Evolutionary conservation across 2,113 vertebrate species (phyloP).

Genomic region (Mesitornis unicolor): DNA sequence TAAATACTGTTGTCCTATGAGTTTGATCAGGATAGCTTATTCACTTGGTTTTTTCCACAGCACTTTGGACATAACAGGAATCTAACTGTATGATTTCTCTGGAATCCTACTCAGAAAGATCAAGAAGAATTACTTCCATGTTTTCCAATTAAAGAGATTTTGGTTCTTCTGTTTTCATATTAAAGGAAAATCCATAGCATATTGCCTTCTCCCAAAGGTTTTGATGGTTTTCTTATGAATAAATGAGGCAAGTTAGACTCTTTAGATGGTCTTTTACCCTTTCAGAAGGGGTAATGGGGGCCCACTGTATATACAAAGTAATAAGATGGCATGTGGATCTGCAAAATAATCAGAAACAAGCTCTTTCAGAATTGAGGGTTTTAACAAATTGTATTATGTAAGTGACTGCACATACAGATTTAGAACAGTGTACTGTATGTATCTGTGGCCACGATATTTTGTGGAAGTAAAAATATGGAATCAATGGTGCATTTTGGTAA

Average conservation of each 20-base stretch:
- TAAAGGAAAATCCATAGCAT: not conserved
- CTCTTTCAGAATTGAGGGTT: not conserved
- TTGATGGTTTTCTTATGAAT: not conserved
- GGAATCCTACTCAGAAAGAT: not conserved
- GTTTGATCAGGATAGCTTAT: not conserved
- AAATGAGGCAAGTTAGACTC: not conserved
- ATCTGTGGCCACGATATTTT: not conserved
- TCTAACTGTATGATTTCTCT: not conserved
- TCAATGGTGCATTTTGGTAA: not conserved
- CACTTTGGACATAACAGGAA: conserved; percentile 2
- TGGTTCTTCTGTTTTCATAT: not conserved
- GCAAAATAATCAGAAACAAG: not conserved
- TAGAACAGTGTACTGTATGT: not conserved
- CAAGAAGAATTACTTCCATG: not conserved
- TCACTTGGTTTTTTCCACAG: not conserved
- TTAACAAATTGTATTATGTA: not conserved
- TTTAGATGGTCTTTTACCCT: not conserved
- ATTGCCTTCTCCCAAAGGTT: not conserved
- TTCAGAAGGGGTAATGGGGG: not conserved
- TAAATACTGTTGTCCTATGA: not conserved
- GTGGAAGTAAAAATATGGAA: conserved; percentile 31
- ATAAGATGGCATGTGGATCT: not conserved
- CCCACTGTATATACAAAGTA: not conserved
- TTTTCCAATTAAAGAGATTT: not conserved
- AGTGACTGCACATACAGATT: not conserved